A percentile compares a stretch with the other conserved stretches of the same genome.
These are phyloP conservation scores for Myiozetetes cayanensis DNA, from an alignment of 2,113 vertebrate genomes.

Conservation along the genomic window DNA sequence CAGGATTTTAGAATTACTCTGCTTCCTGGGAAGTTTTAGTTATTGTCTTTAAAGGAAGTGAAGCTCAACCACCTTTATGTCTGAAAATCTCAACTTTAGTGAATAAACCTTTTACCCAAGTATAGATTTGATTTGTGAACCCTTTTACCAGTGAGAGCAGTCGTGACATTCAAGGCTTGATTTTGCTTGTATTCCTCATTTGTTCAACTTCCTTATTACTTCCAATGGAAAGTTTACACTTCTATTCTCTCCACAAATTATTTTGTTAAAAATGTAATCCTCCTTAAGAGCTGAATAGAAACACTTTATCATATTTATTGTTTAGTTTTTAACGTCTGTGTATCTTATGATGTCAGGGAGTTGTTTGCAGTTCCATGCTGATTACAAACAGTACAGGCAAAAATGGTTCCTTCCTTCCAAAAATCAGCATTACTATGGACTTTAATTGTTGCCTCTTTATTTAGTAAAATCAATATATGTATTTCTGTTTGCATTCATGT, in stretches of 20 bases:
- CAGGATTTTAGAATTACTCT: not conserved
- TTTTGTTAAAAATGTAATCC: not conserved
- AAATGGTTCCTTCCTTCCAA: not conserved
- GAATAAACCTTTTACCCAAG: not conserved
- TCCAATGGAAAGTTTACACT: not conserved
- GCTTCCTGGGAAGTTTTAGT: not conserved
- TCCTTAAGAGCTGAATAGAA: slow-evolving; percentile 15
- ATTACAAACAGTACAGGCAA: not conserved
- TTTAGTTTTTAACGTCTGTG: not conserved
- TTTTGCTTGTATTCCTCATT: not conserved
- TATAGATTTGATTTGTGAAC: not conserved
- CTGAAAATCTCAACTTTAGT: not conserved
- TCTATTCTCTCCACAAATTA: not conserved
- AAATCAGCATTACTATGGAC: not conserved
- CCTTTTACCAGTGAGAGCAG: not conserved
- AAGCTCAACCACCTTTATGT: not conserved
- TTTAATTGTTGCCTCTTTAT: not conserved
- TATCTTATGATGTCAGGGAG: not conserved
- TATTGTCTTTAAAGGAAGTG: not conserved
- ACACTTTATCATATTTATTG: not conserved
- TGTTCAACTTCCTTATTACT: not conserved
- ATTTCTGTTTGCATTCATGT: not conserved
- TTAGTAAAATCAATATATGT: not conserved
- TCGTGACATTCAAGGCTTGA: not conserved
- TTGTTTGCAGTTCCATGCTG: not conserved